These are phyloP conservation scores for Thaumatotibia leucotreta DNA, from an alignment of 1,140 invertebrate genomes.

Conservation along the genomic window DNA sequence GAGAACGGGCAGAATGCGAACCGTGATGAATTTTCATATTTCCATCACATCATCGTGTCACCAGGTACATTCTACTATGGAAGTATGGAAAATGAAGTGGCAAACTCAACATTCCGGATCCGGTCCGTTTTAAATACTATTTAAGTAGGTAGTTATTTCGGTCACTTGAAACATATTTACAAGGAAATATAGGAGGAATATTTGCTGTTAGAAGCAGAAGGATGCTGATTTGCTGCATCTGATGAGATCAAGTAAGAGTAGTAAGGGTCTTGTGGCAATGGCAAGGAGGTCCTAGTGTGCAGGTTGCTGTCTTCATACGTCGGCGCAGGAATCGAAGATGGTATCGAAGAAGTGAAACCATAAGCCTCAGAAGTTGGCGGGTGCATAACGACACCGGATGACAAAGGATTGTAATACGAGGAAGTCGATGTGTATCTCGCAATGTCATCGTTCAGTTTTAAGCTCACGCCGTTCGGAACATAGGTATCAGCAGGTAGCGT, in stretches of 20 bases:
- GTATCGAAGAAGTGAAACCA: conserved; percentile 39
- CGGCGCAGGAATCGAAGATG: conserved; percentile 35
- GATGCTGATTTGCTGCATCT: conserved; percentile 40
- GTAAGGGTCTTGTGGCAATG: conserved; percentile 53
- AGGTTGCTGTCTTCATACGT: conserved; percentile 53
- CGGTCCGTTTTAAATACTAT: no score
- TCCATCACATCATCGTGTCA: no score
- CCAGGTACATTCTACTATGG: no score
- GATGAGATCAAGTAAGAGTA: conserved; percentile 46
- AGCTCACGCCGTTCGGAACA: conserved; percentile 60
- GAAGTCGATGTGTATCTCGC: conserved; percentile 42
- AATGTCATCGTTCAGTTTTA: conserved; percentile 59
- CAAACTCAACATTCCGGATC: no score
- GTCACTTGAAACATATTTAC: conserved; percentile 25
- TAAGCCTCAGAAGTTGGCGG: conserved; percentile 43
- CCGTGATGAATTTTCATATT: no score
- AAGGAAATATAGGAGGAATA: conserved; percentile 58
- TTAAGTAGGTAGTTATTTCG: no score
- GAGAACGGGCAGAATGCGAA: no score
- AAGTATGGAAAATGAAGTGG: no score
- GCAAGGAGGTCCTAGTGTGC: conserved; percentile 32
- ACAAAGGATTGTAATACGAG: conserved; percentile 51
- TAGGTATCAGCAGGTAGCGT: conserved; percentile 52
- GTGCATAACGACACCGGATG: conserved; percentile 44
- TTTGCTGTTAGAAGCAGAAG: conserved; percentile 34